A percentile compares a stretch with the other conserved stretches of the same genome.
phyloP scores from a whole-genome alignment of 2,888 invertebrate species.

The Papilio elwesi region DNA sequence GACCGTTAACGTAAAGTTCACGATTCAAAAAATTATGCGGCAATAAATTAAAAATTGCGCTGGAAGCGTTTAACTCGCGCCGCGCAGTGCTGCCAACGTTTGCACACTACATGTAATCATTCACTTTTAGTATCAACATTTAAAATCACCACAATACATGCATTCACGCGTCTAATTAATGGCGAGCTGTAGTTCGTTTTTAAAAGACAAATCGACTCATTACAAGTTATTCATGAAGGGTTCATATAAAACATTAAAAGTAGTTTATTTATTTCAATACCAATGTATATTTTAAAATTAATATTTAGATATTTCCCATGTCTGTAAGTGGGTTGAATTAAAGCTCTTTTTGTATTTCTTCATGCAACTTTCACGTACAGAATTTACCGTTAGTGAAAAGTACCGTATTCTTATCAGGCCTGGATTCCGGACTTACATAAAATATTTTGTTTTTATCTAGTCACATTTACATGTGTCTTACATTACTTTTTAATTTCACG shows the following conservation, averaged over 20 bases:
- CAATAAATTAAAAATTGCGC: slow-evolving; percentile 37
- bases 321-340: no score
- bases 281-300: no score
- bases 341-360: no score
- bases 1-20: slow-evolving; percentile 35
- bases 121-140: slow-evolving; percentile 35
- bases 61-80: slow-evolving; percentile 30
- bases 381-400: no score
- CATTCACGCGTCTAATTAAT: slow-evolving; percentile 35
- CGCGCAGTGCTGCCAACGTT: slow-evolving; percentile 27
- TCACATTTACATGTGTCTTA: not conserved
- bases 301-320: no score
- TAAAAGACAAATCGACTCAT: slow-evolving; percentile 23
- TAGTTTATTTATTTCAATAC: no score
- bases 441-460: not conserved
- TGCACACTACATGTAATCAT: slow-evolving; percentile 35
- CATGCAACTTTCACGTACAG: no score
- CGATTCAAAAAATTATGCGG: slow-evolving; percentile 39
- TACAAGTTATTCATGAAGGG: slow-evolving; percentile 4
- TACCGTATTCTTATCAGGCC: no score
- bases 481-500: no score
- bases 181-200: slow-evolving; percentile 19
- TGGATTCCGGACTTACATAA: no score
- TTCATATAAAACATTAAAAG: not conserved
- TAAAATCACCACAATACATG: slow-evolving; percentile 38